phyloP scores from a whole-genome alignment of 2,113 vertebrate species.

The Atrichornis clamosus region DNA sequence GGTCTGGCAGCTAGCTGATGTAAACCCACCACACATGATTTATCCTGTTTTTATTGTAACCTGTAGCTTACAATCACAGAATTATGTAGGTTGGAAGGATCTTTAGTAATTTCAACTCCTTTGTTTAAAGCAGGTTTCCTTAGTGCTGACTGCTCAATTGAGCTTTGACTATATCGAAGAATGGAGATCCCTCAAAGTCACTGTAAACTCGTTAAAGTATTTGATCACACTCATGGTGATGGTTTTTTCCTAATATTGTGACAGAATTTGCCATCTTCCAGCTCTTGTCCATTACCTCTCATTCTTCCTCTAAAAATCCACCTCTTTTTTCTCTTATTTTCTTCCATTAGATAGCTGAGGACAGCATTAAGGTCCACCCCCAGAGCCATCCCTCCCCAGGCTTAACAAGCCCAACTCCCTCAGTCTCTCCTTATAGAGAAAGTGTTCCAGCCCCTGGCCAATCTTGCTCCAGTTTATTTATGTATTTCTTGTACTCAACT shows the following conservation, averaged over 20 bases:
- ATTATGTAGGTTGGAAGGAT: not conserved
- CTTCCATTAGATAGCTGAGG: not conserved
- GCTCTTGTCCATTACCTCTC: not conserved
- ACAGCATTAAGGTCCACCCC: not conserved
- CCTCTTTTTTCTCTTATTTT: not conserved
- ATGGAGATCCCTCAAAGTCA: not conserved
- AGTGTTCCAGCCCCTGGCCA: not conserved
- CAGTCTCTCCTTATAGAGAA: not conserved
- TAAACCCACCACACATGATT: accelerated
- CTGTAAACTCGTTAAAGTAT: not conserved
- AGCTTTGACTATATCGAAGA: accelerated
- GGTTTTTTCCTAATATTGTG: not conserved
- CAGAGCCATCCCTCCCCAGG: not conserved
- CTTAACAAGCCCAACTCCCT: not conserved
- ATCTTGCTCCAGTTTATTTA: not conserved
- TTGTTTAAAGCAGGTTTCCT: not conserved
- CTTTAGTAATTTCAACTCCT: not conserved
- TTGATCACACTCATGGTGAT: not conserved
- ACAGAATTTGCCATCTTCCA: not conserved
- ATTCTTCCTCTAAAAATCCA: not conserved
- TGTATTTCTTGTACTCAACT: not conserved
- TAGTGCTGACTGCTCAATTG: not conserved
- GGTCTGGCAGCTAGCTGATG: not conserved
- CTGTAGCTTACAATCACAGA: not conserved
- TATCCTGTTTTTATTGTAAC: not conserved